A percentile compares a stretch with the other conserved stretches of the same genome.
phyloP scores from a whole-genome alignment of 2,888 invertebrate genomes.

The Heliconius sara region DNA sequence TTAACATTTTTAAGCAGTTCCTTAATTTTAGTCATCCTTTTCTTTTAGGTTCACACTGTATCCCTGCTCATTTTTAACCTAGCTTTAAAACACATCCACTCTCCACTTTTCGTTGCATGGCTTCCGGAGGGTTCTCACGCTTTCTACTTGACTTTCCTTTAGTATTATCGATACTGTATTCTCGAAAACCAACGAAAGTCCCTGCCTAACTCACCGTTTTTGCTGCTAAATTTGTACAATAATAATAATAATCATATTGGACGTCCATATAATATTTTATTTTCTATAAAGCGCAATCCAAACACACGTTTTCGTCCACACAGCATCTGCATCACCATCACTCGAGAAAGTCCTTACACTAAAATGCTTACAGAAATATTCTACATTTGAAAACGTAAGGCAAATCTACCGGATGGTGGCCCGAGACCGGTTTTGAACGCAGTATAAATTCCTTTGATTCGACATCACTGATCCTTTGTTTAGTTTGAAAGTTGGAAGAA shows the following conservation, averaged over 20 bases:
- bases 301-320: background rate
- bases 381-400: constrained; percentile 20
- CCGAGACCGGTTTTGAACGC: constrained; percentile 16
- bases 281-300: background rate
- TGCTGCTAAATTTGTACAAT: no score
- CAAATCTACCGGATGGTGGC: constrained; percentile 1
- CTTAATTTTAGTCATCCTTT: no score
- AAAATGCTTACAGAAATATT: constrained; percentile 18
- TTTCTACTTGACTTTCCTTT: no score
- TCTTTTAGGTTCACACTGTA: background rate
- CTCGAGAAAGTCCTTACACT: constrained; percentile 1
- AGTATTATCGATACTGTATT: no score
- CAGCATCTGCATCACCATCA: background rate
- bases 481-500: constrained; percentile 16
- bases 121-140: no score
- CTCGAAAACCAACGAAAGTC: no score
- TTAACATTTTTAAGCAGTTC: no score
- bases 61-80: background rate
- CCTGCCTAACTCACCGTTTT: no score
- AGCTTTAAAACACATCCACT: background rate
- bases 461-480: constrained; percentile 25
- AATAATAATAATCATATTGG: no score
- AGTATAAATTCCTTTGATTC: constrained; percentile 24
- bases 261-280: constrained; percentile 6
- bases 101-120: background rate